Conservation (phyloP, 2,888 invertebrate genomes). For the Lasioglossum leucozonium region DNA sequence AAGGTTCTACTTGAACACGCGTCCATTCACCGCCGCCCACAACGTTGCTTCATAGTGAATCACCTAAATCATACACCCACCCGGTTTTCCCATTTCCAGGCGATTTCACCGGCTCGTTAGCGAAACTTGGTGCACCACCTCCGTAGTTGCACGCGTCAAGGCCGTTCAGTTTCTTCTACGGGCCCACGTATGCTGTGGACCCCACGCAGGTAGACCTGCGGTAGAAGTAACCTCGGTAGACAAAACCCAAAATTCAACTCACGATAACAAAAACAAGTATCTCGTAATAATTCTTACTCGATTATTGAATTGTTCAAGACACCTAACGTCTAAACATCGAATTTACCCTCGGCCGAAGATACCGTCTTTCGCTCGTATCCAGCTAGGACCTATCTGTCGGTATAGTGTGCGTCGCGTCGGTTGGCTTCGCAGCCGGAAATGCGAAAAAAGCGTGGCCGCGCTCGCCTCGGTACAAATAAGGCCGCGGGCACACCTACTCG, state of each 20-base stretch:
- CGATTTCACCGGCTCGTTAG: slow-evolving; percentile 21
- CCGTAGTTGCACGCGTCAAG: slow-evolving; percentile 9
- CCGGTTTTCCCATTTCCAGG: slow-evolving; percentile 34
- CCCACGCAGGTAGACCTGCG: no score
- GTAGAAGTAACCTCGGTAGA: no score
- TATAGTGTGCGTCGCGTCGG: slow-evolving; percentile 14
- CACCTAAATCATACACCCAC: slow-evolving; percentile 33
- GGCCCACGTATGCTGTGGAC: background rate
- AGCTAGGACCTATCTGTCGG: background rate
- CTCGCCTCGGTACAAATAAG: slow-evolving; percentile 76
- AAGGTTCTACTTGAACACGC: background rate
- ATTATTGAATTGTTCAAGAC: no score
- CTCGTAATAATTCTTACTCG: no score
- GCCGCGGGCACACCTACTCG: slow-evolving; percentile 74
- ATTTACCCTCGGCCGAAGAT: no score
- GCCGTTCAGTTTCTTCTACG: slow-evolving; percentile 32
- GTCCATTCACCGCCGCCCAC: slow-evolving; percentile 36
- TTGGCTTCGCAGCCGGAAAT: slow-evolving; percentile 56
- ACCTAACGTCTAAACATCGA: no score
- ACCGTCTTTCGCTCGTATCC: background rate
- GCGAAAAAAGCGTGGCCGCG: slow-evolving; percentile 64
- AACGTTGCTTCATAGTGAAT: slow-evolving; percentile 18
- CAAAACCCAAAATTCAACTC: background rate
- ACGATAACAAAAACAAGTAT: no score
- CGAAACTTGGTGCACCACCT: background rate